Evolutionary conservation across 2,888 invertebrate species (phyloP).

Genomic region (Platerodrilus igneus): DNA sequence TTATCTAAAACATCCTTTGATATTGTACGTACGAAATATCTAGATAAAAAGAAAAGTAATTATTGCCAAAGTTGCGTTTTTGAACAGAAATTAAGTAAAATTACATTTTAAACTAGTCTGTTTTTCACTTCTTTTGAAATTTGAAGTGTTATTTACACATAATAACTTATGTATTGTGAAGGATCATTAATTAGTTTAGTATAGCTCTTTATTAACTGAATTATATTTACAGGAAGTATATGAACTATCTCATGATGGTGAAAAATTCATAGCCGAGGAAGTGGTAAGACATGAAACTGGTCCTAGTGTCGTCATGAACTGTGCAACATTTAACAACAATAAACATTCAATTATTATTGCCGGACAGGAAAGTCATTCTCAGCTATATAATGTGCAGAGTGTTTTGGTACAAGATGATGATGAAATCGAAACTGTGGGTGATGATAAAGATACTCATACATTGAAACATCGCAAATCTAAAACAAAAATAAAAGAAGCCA

Average conservation of each 20-base stretch:
- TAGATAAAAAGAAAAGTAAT: too few relatives aligned
- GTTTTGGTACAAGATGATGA: slow-evolving; percentile 48
- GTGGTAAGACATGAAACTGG: slow-evolving; percentile 87
- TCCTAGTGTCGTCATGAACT: slow-evolving; percentile 87
- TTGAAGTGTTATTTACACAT: slow-evolving; percentile 2
- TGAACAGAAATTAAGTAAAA: too few relatives aligned
- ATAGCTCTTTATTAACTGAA: slow-evolving; percentile 10
- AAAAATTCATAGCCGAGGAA: slow-evolving; percentile 79
- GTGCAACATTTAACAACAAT: slow-evolving; percentile 67
- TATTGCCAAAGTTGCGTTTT: too few relatives aligned
- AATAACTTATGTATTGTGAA: too few relatives aligned
- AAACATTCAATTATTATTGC: slow-evolving; percentile 78
- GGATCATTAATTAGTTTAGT: too few relatives aligned
- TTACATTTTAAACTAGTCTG: too few relatives aligned
- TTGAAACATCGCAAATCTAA: slow-evolving; percentile 35
- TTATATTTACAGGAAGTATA: slow-evolving; percentile 75
- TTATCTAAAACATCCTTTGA: too few relatives aligned
- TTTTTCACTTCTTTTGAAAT: too few relatives aligned
- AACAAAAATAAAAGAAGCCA: slow-evolving; percentile 53
- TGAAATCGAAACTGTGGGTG: slow-evolving; percentile 51
- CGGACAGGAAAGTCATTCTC: slow-evolving; percentile 89
- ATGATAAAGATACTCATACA: slow-evolving; percentile 26
- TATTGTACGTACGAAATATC: too few relatives aligned
- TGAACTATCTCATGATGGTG: slow-evolving; percentile 82
- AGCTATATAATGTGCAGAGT: slow-evolving; percentile 68